Evolutionary conservation across 2,888 invertebrate genomes (phyloP).

Genomic region (Horisme vitalbata): DNA sequence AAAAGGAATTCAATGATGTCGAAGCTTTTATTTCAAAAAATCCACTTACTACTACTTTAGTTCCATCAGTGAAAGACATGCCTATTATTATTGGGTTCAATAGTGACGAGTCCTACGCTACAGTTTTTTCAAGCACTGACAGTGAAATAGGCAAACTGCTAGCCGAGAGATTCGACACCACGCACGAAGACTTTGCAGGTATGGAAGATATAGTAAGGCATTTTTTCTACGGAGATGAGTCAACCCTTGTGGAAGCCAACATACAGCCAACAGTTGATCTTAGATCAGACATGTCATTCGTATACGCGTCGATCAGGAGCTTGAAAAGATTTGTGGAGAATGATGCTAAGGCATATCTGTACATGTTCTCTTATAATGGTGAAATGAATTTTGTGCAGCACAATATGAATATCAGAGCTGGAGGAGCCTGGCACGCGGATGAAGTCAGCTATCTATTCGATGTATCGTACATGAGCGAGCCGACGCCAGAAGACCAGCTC

Average conservation of each 20-base stretch:
- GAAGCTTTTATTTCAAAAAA: slow-evolving; percentile 40
- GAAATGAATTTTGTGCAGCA: slow-evolving; percentile 39
- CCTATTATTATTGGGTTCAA: slow-evolving; percentile 44
- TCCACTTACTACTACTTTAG: slow-evolving; percentile 30
- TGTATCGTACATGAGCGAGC: slow-evolving; percentile 27
- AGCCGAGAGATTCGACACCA: slow-evolving; percentile 28
- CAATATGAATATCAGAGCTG: slow-evolving; percentile 33
- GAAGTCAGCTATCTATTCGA: slow-evolving; percentile 51
- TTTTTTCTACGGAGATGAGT: slow-evolving; percentile 44
- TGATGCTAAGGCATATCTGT: slow-evolving; percentile 39
- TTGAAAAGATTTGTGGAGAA: slow-evolving; percentile 37
- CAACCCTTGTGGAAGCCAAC: too few relatives aligned
- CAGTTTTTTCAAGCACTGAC: neutral
- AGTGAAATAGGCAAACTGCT: slow-evolving; percentile 20
- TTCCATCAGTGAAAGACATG: slow-evolving; percentile 35
- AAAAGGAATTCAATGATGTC: slow-evolving; percentile 42
- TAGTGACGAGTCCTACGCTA: slow-evolving; percentile 30
- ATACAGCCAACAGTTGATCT: slow-evolving; percentile 35
- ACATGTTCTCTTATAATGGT: slow-evolving; percentile 46
- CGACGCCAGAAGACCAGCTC: slow-evolving; percentile 37
- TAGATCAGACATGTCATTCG: slow-evolving; percentile 41
- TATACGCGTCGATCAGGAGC: slow-evolving; percentile 40
- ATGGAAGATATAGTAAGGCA: slow-evolving; percentile 30
- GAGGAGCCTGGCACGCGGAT: slow-evolving; percentile 45
- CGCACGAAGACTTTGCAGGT: slow-evolving; percentile 30